A percentile compares a stretch with the other conserved stretches of the same genome.
phyloP scores from a whole-genome alignment of 2,888 invertebrate genomes.

The Rhabditophanes sp. region DNA sequence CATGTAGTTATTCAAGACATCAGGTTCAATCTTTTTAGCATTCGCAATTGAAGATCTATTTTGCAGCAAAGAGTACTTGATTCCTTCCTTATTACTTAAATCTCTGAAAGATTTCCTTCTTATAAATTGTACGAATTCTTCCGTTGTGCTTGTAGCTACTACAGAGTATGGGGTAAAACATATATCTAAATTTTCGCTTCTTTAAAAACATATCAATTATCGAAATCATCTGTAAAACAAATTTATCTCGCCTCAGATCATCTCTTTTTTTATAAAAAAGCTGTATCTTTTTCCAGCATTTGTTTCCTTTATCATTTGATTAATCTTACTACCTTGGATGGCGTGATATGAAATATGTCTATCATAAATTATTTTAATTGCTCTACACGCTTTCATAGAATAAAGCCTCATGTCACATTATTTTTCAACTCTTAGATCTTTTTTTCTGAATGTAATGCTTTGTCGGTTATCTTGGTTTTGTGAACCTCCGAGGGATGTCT shows the following conservation, averaged over 20 bases:
- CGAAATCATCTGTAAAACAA: conserved; percentile 62
- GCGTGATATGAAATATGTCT: no score
- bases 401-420: no score
- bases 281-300: conserved; percentile 9
- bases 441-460: no score
- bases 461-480: no score
- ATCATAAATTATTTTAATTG: no score
- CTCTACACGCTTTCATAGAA: no score
- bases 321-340: no score
- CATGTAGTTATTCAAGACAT: conserved; percentile 93
- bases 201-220: conserved; percentile 83
- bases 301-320: no score
- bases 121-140: conserved; percentile 88
- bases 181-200: conserved; percentile 82
- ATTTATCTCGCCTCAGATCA: conserved; percentile 17
- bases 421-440: no score
- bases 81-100: conserved; percentile 14
- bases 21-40: conserved; percentile 73
- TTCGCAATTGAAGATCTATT: conserved; percentile 71
- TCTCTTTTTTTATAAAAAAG: conserved; percentile 21
- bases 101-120: conserved; percentile 49
- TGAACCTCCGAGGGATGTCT: no score
- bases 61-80: no score
- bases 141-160: conserved; percentile 80
- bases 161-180: conserved; percentile 88